Evolutionary conservation across 1,140 invertebrate genomes (phyloP).

Genomic region (Drosophila seguyi): DNA sequence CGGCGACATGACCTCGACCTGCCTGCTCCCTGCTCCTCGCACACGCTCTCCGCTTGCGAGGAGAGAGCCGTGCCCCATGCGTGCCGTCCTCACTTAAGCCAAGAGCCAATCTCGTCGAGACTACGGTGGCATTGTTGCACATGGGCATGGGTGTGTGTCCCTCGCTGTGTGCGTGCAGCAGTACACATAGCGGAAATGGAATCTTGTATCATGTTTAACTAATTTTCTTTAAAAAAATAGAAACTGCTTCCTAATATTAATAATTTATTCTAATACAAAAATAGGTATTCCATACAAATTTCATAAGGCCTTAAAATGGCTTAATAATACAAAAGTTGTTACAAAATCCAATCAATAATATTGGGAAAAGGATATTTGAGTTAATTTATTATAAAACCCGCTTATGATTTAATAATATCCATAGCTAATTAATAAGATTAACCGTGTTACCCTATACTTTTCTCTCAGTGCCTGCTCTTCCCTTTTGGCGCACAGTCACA

Average conservation of each 20-base stretch:
- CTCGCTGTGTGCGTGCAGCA: slow-evolving; percentile 19
- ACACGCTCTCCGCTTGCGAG: slow-evolving; percentile 43
- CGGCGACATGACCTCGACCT: slow-evolving; percentile 74
- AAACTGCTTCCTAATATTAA: background rate
- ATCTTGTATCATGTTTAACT: background rate
- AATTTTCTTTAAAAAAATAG: background rate
- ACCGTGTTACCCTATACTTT: background rate
- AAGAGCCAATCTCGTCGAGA: slow-evolving; percentile 55
- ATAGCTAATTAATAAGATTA: background rate
- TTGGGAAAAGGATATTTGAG: background rate
- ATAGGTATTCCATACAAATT: background rate
- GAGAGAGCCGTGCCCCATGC: slow-evolving; percentile 70
- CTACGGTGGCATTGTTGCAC: slow-evolving; percentile 59
- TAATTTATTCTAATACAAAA: background rate
- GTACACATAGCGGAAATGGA: slow-evolving; percentile 3
- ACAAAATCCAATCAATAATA: background rate
- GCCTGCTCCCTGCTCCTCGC: slow-evolving; percentile 50
- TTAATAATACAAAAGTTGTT: background rate
- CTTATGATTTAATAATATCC: background rate
- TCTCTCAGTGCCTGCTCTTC: slow-evolving; percentile 30
- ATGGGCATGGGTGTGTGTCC: slow-evolving; percentile 28
- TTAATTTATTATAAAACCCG: background rate
- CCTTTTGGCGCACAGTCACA: slow-evolving; percentile 56
- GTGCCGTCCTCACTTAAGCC: slow-evolving; percentile 75
- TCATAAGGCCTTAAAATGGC: no score